phyloP scores from a whole-genome alignment of 2,113 vertebrate species.

The Cryptomyrus ogoouensis region DNA sequence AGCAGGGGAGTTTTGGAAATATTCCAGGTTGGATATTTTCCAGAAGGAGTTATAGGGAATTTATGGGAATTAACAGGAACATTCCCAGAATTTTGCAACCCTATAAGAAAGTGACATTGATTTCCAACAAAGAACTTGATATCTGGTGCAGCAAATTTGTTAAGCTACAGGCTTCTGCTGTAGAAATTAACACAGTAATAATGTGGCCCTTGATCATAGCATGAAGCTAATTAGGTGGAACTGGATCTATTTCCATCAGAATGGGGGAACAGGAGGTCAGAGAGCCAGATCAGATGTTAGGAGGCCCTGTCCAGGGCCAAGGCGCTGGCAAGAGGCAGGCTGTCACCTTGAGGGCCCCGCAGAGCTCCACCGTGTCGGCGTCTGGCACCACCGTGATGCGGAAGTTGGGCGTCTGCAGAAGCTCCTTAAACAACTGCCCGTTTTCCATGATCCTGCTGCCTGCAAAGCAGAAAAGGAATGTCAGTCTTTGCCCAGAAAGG shows the following conservation, averaged over 20 bases:
- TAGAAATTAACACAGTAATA: neutral
- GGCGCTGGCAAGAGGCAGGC: neutral
- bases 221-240: neutral
- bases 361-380: conserved; percentile 79
- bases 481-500: neutral
- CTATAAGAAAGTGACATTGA: neutral
- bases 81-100: too few relatives aligned
- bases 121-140: neutral
- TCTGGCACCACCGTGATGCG: conserved; percentile 79
- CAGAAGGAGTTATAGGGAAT: too few relatives aligned
- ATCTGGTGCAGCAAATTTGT: neutral
- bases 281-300: neutral
- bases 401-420: conserved; percentile 80
- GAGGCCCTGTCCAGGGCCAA: neutral
- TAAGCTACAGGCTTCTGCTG: neutral
- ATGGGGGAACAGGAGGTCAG: neutral
- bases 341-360: conserved; percentile 79
- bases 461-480: conserved; percentile 37
- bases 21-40: too few relatives aligned
- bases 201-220: neutral
- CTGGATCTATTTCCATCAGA: neutral
- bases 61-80: too few relatives aligned
- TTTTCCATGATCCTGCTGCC: conserved; percentile 78
- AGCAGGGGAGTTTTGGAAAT: too few relatives aligned
- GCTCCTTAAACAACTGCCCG: conserved; percentile 83